Base-by-base conservation (phyloP, 1,140 invertebrate species). In the Prorops nasuta region DNA sequence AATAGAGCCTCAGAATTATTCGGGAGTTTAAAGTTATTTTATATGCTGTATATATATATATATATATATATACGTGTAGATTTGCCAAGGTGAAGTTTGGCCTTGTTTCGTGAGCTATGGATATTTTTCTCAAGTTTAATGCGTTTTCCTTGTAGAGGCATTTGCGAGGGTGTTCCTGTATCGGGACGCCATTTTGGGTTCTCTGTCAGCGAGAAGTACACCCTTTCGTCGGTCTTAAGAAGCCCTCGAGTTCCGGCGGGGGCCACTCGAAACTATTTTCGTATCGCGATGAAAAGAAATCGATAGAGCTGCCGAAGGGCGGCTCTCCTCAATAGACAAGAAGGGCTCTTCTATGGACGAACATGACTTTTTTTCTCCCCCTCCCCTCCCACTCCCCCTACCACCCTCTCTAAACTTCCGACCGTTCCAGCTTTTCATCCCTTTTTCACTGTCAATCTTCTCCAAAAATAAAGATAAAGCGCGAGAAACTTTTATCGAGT, bases 151-250 rank as follows among this genome's bases (percentile, higher is more conserved):
- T 63, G 60, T 63, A 63, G n/a, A n/a, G 37, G 28, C 32, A 35
- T 37, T 45, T 54, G 28, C 28, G 22, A 32, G 38, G 40, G 58
- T 60, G 60, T 62, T 60, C 60, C 49, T 42, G 59, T 58, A 58
- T 57, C 60, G 51, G 60, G 44, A 42, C 59, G 58, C 59, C 59
- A 61, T 61, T 61, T 61, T 61, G 53, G 58, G 58, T 60, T 56
- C 49, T 56, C 58, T 56, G 58, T 62, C 60, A 54, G 49, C 41
- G 55, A 62, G 59, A 63, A 62, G 57, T 54, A 56, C 60, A 62
- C 59, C 60, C 59, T 62, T 63, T 62, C 59, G 59, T 57, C 50
- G 54, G 56, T 32, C 60, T 63, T 58, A 58, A 63, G 60, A 59
- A 63, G 60, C 57, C 58, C 51, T 62, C 52, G 52, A 52, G 56